Evolutionary conservation across 1,140 invertebrate genomes (phyloP), one percentile per base, ranked within the genome.

Genomic region (Drosophila aff.): DNA sequence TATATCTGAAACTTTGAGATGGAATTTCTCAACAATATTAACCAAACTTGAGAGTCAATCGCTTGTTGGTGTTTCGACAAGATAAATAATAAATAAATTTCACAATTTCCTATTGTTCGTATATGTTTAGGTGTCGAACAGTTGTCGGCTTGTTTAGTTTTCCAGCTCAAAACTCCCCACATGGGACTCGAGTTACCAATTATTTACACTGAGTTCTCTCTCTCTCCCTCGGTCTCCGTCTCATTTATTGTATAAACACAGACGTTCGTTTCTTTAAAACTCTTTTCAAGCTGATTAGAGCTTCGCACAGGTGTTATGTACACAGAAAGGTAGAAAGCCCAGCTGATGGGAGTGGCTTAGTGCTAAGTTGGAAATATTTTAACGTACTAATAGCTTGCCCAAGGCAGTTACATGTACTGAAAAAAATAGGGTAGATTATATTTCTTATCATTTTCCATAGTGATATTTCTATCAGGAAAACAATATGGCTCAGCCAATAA

Each of bases 81-180:
- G 49, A 78, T 82, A 79, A 82, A 83, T 73, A 75, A 80, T 76
- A 76, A 72, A 55, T 50, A 71, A 71, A 77, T 78, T 84, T 84
- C 73, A 81, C 82, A 85, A 81, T 81, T 57, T 57, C 52, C 59
- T 61, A 74, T 63, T 41, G 69, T 50, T 50, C 18, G 64, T 71
- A 71, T 73, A 73, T 74, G 44, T 52, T 73, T 74, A 74, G 65
- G 60, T 78, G 68, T 66, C 68, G 62, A 75, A 73, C 82, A 86
- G 74, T 82, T 81, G 79, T 57, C 33, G 73, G 59, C 49, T 81
- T 85, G 82, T 84, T 85, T 85, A 81, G 82, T 75, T 78, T 81
- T 74, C 31, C 67, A 61, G 40, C 36, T 55, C 46, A 15, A 49
- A 71, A 74, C 44, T 55, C 67, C 57, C 55, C 46, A 50, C 55